Conservation (phyloP, 2,888 invertebrate species). For the Lepidochrysops patricia region DNA sequence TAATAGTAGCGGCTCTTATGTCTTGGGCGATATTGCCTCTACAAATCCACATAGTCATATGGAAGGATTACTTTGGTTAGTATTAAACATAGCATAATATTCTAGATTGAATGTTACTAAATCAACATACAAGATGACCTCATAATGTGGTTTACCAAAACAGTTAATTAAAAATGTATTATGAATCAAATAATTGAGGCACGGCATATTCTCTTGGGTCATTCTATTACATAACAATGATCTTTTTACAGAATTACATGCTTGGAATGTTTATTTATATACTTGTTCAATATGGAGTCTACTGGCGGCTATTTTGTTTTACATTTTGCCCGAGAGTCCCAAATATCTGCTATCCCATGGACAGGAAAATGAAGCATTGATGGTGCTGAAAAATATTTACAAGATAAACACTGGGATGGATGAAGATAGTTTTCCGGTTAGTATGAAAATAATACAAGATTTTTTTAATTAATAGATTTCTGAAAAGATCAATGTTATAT, state of each 20-base stretch:
- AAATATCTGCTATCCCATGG: slow-evolving; percentile 43
- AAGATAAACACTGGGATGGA: slow-evolving; percentile 37
- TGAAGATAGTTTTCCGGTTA: slow-evolving; percentile 40
- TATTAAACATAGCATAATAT: not conserved
- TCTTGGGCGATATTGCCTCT: slow-evolving; percentile 38
- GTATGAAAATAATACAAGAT: slow-evolving; percentile 19
- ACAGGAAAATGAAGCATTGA: slow-evolving; percentile 37
- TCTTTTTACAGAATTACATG: slow-evolving; percentile 36
- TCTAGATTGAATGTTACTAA: not conserved
- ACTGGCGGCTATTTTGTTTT: slow-evolving; percentile 36
- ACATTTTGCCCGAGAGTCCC: slow-evolving; percentile 44
- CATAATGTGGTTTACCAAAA: not conserved
- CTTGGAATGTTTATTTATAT: slow-evolving; percentile 48
- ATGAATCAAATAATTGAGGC: not conserved
- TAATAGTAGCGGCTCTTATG: slow-evolving; percentile 32
- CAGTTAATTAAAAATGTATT: not conserved
- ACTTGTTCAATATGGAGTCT: slow-evolving; percentile 41
- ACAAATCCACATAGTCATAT: slow-evolving; percentile 29
- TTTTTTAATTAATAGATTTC: too few relatives aligned
- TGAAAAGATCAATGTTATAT: too few relatives aligned
- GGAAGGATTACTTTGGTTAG: slow-evolving; percentile 39
- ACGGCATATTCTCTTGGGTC: not conserved
- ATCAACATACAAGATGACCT: not conserved
- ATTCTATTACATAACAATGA: not conserved
- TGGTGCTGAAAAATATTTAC: slow-evolving; percentile 39